Conservation (phyloP, 2,888 invertebrate genomes). For the Diaphora mendica region DNA sequence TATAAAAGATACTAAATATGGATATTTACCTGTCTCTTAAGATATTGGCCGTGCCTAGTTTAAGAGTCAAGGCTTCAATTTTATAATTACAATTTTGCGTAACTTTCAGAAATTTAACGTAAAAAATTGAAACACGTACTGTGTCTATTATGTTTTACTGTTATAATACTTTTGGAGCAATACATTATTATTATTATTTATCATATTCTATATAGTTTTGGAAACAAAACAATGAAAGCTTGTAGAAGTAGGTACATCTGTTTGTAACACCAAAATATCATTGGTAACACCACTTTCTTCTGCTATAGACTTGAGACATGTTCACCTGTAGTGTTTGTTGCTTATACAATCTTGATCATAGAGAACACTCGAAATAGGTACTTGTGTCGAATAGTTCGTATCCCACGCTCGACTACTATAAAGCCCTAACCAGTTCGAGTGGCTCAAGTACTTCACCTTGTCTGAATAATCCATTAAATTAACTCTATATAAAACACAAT, state of each 20-base stretch:
- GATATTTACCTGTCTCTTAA: too few relatives aligned
- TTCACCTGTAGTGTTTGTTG: constrained; percentile 10
- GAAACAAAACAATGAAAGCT: not conserved
- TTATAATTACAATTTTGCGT: too few relatives aligned
- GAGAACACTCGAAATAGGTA: constrained; percentile 44
- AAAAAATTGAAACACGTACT: too few relatives aligned
- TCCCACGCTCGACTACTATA: constrained; percentile 51
- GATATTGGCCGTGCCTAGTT: too few relatives aligned
- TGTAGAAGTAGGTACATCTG: not conserved
- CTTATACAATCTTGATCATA: constrained; percentile 19
- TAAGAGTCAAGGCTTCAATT: too few relatives aligned
- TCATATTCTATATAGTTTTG: too few relatives aligned
- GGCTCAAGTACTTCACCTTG: constrained; percentile 46
- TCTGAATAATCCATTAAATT: constrained; percentile 41
- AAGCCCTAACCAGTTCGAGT: constrained; percentile 44
- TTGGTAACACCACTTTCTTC: not conserved
- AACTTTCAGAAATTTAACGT: too few relatives aligned
- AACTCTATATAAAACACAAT: constrained; percentile 3
- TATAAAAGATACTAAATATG: not conserved
- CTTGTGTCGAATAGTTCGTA: constrained; percentile 52
- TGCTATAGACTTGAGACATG: not conserved
- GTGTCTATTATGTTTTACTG: too few relatives aligned
- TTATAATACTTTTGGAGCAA: too few relatives aligned
- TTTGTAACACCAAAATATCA: not conserved
- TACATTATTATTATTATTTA: too few relatives aligned